Percentiles rank a stretch among this genome's conserved stretches.
phyloP scores from a whole-genome alignment of 2,113 vertebrate genomes.

The Cyprinus carpio region DNA sequence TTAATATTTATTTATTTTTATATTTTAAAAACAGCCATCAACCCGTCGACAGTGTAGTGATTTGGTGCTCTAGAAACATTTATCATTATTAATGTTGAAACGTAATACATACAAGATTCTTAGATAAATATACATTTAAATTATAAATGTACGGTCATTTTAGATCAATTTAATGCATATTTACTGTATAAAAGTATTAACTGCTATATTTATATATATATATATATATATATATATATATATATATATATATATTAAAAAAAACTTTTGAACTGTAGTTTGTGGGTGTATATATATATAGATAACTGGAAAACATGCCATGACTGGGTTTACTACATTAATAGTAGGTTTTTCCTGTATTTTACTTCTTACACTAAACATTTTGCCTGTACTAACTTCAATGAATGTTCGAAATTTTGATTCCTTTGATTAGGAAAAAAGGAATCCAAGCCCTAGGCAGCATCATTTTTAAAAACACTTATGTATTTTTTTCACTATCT shows the following conservation, averaged over 20 bases:
- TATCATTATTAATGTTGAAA: too few relatives aligned
- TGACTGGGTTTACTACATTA: background rate
- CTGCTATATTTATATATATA: too few relatives aligned
- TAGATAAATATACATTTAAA: too few relatives aligned
- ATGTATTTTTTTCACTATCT: background rate
- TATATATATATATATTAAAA: too few relatives aligned
- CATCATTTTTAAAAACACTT: background rate
- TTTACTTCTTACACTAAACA: background rate
- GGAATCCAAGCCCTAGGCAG: background rate
- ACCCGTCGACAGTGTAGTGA: background rate
- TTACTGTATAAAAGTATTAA: background rate
- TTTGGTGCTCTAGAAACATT: background rate
- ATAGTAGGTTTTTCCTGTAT: background rate
- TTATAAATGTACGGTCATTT: too few relatives aligned
- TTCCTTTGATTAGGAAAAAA: background rate
- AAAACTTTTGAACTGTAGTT: background rate
- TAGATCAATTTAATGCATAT: too few relatives aligned
- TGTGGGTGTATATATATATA: background rate
- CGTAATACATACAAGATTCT: too few relatives aligned
- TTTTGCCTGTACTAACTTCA: background rate
- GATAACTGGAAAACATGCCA: background rate
- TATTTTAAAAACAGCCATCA: background rate
- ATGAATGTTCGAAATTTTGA: background rate
- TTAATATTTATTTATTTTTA: too few relatives aligned
- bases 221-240: too few relatives aligned